A percentile compares a stretch with the other conserved stretches of the same genome.
These are phyloP conservation scores for Archips crataeganus DNA, from an alignment of 2,888 invertebrate genomes.

Conservation along the genomic window DNA sequence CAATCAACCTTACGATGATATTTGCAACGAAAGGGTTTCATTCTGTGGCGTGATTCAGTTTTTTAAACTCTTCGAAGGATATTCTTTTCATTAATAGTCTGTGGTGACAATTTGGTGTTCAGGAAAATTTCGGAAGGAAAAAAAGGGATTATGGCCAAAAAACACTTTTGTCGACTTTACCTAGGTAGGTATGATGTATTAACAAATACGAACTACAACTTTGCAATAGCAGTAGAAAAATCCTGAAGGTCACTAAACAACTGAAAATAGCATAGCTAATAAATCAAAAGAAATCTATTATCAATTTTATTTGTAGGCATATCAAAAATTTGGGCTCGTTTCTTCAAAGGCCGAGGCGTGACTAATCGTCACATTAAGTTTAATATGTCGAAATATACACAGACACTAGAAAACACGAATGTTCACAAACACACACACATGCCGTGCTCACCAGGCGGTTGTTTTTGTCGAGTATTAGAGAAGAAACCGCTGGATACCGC, in stretches of 20 bases:
- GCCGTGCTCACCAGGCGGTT: conserved; percentile 57
- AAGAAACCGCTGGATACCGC: conserved; percentile 84
- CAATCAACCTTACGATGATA: too few relatives aligned
- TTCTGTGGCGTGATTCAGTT: too few relatives aligned
- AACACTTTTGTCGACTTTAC: too few relatives aligned
- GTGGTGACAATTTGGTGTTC: too few relatives aligned
- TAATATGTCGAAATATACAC: conserved; percentile 73
- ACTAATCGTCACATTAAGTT: conserved; percentile 74
- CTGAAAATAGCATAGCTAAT: neutral
- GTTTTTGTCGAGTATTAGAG: conserved; percentile 82
- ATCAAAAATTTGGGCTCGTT: conserved; percentile 52
- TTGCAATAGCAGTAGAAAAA: too few relatives aligned
- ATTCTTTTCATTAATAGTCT: too few relatives aligned
- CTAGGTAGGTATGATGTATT: too few relatives aligned
- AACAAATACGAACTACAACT: too few relatives aligned
- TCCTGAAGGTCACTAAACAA: neutral
- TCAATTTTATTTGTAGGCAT: conserved; percentile 31
- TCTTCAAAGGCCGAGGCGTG: conserved; percentile 67
- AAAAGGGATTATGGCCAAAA: too few relatives aligned
- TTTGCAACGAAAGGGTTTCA: too few relatives aligned
- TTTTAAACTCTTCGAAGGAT: too few relatives aligned
- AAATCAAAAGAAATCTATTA: neutral
- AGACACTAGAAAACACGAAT: conserved; percentile 61
- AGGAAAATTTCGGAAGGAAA: too few relatives aligned
- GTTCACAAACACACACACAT: conserved; percentile 39